Evolutionary conservation across 2,797 vertebrate species (phyloP), one percentile per base, ranked within the genome.

Genomic region (Xerus rutilus): DNA sequence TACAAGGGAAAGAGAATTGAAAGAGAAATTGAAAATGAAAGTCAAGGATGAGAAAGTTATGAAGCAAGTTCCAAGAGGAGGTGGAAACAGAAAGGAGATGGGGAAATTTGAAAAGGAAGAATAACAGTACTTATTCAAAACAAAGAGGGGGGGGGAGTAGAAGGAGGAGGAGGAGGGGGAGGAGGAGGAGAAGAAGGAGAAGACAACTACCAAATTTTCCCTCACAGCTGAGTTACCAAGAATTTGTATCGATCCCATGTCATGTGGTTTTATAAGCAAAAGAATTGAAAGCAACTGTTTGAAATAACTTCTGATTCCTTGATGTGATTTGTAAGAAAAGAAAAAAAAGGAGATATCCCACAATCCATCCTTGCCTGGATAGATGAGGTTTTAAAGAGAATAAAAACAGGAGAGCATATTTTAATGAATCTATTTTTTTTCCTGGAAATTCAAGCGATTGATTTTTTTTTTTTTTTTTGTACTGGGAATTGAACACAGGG

Each of bases 21-120:
- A 85, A 45, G 45, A 76, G 5, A 93, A 76, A 65, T 21, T 72
- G 52, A 65, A 89, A 81, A 92, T 59, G 17, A 32, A 95, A 85
- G 43, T 91, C 7, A 93, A 35, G 74, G 5, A n/a, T 65, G 30
- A 62, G 7, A 82, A 88, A 86, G 12, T 67, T 73, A 86, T 47
- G 21, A 23, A 67, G 1, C n/a, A 64, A 69, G 1, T 86, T 93
- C 39, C 17, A 64, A 69, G 30, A 54, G 35, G 25, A 88, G 9
- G 12, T 54, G 5, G 32, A 82, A 67, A 35, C 85, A 35, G 7
- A 79, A 14, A 7, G 13, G 8, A n/a, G 6, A 77, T 6, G 18
- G 13, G 2, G 5, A 85, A 5, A 64, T 94, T 82, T 93, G 7
- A 64, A 76, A 94, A 67, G 52, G 47, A 82, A 25, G 18, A 91